These are phyloP conservation scores for Drosophila paranaensis DNA, from an alignment of 2,888 invertebrate species.

Conservation along the genomic window DNA sequence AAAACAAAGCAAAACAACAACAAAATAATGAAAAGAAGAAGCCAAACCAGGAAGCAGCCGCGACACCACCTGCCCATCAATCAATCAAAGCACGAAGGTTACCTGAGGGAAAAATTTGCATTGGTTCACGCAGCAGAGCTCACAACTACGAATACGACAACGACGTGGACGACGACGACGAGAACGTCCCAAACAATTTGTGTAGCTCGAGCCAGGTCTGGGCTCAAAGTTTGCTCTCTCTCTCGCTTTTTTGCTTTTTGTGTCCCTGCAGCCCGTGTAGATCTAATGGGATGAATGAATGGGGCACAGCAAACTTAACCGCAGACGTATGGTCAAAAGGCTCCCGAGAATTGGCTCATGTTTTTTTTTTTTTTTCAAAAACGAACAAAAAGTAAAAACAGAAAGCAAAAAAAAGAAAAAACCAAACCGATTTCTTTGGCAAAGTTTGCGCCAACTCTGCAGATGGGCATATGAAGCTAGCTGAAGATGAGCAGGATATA, in stretches of 20 bases:
- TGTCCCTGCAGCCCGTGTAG: slow-evolving; percentile 21
- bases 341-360: slow-evolving; percentile 74
- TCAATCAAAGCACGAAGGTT: slow-evolving; percentile 79
- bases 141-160: slow-evolving; percentile 20
- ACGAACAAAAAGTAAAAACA: slow-evolving; percentile 15
- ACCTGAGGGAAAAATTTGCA: slow-evolving; percentile 79
- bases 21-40: slow-evolving; percentile 3
- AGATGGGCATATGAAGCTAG: slow-evolving; percentile 19
- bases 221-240: slow-evolving; percentile 27
- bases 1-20: not conserved
- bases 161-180: slow-evolving; percentile 1
- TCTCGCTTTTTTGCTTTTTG: not conserved
- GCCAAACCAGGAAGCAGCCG: slow-evolving; percentile 45
- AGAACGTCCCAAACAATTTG: slow-evolving; percentile 73
- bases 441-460: slow-evolving; percentile 23
- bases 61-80: slow-evolving; percentile 65
- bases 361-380: slow-evolving; percentile 35
- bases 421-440: slow-evolving; percentile 41
- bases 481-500: not conserved
- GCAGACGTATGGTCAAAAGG: slow-evolving; percentile 76
- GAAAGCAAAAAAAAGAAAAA: slow-evolving; percentile 8
- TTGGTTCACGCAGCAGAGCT: slow-evolving; percentile 68
- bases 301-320: slow-evolving; percentile 68
- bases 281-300: slow-evolving; percentile 55
- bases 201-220: slow-evolving; percentile 36